Conservation (phyloP, 2,888 invertebrate species). For the Nasonovia ribisnigri region DNA sequence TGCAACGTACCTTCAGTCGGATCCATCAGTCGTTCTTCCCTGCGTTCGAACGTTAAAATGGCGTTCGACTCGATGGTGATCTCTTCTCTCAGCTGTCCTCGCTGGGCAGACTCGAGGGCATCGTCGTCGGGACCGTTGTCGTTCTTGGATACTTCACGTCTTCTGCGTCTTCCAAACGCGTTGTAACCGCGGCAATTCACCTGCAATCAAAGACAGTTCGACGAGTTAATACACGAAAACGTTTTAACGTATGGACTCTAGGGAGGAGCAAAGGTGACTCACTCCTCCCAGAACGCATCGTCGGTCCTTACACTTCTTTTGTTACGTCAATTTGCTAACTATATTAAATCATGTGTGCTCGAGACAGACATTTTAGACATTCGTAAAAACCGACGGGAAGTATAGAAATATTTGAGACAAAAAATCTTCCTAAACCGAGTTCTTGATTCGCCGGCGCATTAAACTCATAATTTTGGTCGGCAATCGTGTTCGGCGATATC, state of each 20-base stretch:
- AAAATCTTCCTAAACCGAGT: neutral
- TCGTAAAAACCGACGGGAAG: neutral
- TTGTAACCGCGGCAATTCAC: slow-evolving; percentile 93
- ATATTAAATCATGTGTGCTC: neutral
- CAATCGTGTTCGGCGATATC: neutral
- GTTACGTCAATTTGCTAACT: neutral
- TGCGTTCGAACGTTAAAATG: slow-evolving; percentile 89
- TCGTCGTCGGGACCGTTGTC: slow-evolving; percentile 69
- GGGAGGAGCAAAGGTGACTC: neutral
- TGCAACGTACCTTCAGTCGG: slow-evolving; percentile 79
- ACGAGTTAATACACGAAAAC: neutral
- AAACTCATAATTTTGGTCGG: neutral
- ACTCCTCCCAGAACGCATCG: neutral
- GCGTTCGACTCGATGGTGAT: slow-evolving; percentile 93
- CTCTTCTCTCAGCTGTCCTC: slow-evolving; percentile 90
- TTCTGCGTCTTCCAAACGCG: slow-evolving; percentile 86
- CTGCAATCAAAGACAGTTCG: slow-evolving; percentile 71
- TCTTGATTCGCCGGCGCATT: neutral
- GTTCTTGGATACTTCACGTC: slow-evolving; percentile 70
- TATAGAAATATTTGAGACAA: neutral
- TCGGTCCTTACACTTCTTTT: neutral
- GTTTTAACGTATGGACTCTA: neutral
- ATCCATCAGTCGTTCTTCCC: slow-evolving; percentile 83
- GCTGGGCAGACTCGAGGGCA: slow-evolving; percentile 74
- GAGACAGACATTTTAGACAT: neutral